These are phyloP conservation scores for Oncorhynchus clarkii DNA, from an alignment of 2,113 vertebrate species.

Conservation along the genomic window DNA sequence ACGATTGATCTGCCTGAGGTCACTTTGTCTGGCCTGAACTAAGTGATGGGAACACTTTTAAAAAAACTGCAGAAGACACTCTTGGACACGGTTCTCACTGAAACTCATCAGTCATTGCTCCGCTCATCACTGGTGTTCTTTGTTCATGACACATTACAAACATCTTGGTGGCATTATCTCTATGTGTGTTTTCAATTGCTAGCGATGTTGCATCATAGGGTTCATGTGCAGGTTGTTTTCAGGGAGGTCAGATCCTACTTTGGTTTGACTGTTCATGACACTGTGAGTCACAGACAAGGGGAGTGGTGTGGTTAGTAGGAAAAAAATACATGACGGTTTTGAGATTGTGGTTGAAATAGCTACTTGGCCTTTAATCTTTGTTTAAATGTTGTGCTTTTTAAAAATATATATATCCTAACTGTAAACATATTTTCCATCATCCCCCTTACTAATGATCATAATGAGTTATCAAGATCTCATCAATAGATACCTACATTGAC, in stretches of 20 bases:
- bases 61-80: background rate
- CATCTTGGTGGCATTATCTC: slow-evolving; percentile 62
- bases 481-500: background rate
- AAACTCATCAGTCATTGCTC: background rate
- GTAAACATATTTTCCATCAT: background rate
- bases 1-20: slow-evolving; percentile 4
- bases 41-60: slow-evolving; percentile 20
- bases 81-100: background rate
- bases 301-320: slow-evolving; percentile 31
- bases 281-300: background rate
- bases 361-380: too few relatives aligned
- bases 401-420: background rate
- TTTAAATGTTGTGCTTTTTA: too few relatives aligned
- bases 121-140: slow-evolving; percentile 12
- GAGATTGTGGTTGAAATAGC: background rate
- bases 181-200: slow-evolving; percentile 51
- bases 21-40: slow-evolving; percentile 21
- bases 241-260: slow-evolving; percentile 42
- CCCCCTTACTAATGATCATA: too few relatives aligned
- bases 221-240: slow-evolving; percentile 21
- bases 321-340: too few relatives aligned
- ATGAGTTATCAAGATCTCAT: too few relatives aligned
- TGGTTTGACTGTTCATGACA: background rate
- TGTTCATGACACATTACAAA: slow-evolving; percentile 38
- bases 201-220: slow-evolving; percentile 15